Conservation (phyloP, 2,113 vertebrate species). For the Rhipidura dahli region DNA sequence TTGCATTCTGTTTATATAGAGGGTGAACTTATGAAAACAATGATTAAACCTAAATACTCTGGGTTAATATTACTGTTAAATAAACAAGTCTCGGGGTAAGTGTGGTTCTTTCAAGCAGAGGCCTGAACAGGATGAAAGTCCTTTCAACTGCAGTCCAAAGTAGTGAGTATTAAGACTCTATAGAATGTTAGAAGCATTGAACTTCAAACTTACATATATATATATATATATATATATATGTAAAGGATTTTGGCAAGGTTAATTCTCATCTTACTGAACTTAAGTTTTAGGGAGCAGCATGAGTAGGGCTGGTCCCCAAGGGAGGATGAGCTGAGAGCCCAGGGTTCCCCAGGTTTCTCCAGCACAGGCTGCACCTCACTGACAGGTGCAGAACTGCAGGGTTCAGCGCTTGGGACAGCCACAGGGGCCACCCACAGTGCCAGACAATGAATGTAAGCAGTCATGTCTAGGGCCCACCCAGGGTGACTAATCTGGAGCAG, state of each 20-base stretch:
- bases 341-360: fast-evolving
- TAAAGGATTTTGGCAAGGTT: not conserved
- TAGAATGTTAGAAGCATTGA: not conserved
- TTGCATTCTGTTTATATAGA: not conserved
- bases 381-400: not conserved
- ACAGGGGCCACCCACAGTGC: too few species aligned
- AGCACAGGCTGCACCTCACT: not conserved
- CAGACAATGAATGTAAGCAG: not conserved
- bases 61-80: not conserved
- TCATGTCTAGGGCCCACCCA: too few species aligned
- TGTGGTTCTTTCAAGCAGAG: not conserved
- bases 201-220: not conserved
- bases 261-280: not conserved
- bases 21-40: not conserved
- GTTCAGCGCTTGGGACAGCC: not conserved
- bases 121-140: not conserved
- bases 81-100: not conserved
- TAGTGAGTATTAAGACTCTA: not conserved
- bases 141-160: not conserved
- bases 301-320: not conserved
- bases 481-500: not conserved
- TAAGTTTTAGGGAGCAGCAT: not conserved
- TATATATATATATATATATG: not conserved
- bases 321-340: not conserved
- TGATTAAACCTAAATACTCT: not conserved